A percentile compares a stretch with the other conserved stretches of the same genome.
Evolutionary conservation across 2,113 vertebrate genomes (phyloP).

Genomic region (Rhynchopsitta pachyrhyncha): DNA sequence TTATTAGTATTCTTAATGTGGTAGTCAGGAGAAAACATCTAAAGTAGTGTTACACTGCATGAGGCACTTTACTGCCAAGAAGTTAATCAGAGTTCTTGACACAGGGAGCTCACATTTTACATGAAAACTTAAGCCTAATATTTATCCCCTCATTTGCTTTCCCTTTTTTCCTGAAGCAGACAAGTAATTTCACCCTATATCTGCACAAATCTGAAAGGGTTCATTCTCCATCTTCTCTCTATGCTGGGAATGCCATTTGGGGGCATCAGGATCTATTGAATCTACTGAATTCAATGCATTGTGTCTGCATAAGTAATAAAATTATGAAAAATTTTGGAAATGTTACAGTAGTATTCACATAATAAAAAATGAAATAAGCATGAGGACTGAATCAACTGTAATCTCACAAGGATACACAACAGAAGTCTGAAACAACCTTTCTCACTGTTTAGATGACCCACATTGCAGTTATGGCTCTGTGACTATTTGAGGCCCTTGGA

Average conservation of each 20-base stretch:
- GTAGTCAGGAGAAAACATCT: neutral
- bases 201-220: neutral
- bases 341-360: neutral
- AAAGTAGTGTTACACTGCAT: neutral
- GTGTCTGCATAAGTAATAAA: neutral
- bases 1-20: neutral
- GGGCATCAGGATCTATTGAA: neutral
- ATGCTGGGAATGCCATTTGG: neutral
- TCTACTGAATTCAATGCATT: neutral
- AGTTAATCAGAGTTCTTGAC: neutral
- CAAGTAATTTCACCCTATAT: neutral
- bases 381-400: neutral
- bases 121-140: neutral
- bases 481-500: neutral
- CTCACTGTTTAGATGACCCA: neutral
- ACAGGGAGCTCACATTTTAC: neutral
- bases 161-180: neutral
- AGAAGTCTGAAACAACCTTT: neutral
- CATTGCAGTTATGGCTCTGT: neutral
- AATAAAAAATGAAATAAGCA: neutral
- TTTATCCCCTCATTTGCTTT: neutral
- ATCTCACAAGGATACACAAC: neutral
- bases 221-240: neutral
- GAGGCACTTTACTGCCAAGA: neutral
- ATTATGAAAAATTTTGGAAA: neutral